Conservation (phyloP, 2,888 invertebrate species). For the Bembecia ichneumoniformis region DNA sequence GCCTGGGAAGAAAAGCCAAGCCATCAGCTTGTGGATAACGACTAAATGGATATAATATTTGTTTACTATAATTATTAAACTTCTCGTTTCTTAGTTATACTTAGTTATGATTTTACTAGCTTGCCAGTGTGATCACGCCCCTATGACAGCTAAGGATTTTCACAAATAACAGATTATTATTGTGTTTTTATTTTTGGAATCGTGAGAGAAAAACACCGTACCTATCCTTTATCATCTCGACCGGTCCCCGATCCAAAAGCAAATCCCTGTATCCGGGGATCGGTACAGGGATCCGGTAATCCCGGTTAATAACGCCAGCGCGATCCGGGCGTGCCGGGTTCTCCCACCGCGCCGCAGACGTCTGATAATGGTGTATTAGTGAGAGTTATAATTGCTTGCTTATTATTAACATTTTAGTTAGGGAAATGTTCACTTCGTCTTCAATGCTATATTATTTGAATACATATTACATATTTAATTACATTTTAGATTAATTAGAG, state of each 20-base stretch:
- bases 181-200: no score
- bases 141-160: no score
- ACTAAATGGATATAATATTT: no score
- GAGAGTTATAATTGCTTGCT: conserved; percentile 57
- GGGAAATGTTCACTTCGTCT: conserved; percentile 8
- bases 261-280: conserved; percentile 68
- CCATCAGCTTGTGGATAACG: no score
- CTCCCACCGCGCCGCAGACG: conserved; percentile 23
- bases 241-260: conserved; percentile 60
- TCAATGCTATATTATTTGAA: neutral
- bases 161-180: no score
- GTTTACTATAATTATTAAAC: no score
- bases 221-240: conserved; percentile 67
- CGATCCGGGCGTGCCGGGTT: conserved; percentile 33
- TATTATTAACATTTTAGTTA: conserved; percentile 36
- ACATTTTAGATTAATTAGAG: neutral
- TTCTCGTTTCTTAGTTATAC: no score
- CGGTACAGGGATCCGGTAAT: conserved; percentile 60
- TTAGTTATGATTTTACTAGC: no score
- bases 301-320: conserved; percentile 65
- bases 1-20: no score
- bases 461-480: neutral
- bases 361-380: conserved; percentile 58
- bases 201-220: conserved; percentile 9
- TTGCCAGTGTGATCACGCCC: no score